A percentile compares a stretch with the other conserved stretches of the same genome.
phyloP scores from a whole-genome alignment of 2,888 invertebrate genomes.

The Tiliacea aurago region DNA sequence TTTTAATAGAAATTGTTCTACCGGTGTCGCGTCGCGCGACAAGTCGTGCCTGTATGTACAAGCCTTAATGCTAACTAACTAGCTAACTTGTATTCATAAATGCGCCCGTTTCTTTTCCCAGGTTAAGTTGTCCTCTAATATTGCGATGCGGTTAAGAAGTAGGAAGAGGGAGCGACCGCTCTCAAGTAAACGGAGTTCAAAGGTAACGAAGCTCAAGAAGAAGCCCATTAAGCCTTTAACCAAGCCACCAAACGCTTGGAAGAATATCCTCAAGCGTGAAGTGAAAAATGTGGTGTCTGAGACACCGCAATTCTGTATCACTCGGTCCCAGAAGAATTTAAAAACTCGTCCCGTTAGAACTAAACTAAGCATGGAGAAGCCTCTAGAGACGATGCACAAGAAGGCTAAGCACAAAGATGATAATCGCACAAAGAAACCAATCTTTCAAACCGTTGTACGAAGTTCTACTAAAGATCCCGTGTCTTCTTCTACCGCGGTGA shows the following conservation, averaged over 20 bases:
- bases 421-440: slow-evolving; percentile 80
- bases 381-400: slow-evolving; percentile 75
- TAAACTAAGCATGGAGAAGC: slow-evolving; percentile 85
- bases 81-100: too few species aligned
- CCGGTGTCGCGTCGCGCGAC: too few species aligned
- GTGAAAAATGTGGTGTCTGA: slow-evolving; percentile 82
- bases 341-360: slow-evolving; percentile 84
- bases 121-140: slow-evolving; percentile 77
- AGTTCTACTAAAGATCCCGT: slow-evolving; percentile 81
- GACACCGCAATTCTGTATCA: slow-evolving; percentile 77
- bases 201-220: slow-evolving; percentile 78
- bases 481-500: slow-evolving; percentile 78
- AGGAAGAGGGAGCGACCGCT: slow-evolving; percentile 91
- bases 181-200: slow-evolving; percentile 81
- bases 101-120: slow-evolving; percentile 52
- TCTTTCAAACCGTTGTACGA: slow-evolving; percentile 87
- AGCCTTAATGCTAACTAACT: too few species aligned
- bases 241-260: slow-evolving; percentile 81
- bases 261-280: slow-evolving; percentile 79
- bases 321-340: slow-evolving; percentile 82
- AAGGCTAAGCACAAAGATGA: slow-evolving; percentile 81
- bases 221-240: slow-evolving; percentile 75
- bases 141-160: slow-evolving; percentile 93
- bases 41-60: too few species aligned
- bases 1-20: too few species aligned